Evolutionary conservation across 1,140 invertebrate genomes (phyloP), one percentile per base, ranked within the genome.

Genomic region (Paramacrobiotus metropolitanus): DNA sequence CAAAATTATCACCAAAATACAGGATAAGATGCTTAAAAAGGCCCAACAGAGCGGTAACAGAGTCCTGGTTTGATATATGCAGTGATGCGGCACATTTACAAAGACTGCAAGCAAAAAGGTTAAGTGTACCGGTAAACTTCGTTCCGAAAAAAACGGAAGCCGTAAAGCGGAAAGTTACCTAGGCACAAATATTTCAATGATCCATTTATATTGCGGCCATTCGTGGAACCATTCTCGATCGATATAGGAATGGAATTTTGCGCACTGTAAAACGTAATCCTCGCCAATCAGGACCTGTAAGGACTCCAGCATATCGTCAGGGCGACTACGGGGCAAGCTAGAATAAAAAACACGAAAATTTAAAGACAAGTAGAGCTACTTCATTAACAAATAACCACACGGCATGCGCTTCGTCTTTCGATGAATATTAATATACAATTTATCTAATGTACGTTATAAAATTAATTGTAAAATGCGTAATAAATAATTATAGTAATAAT

Each of bases 161-260:
- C 9, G 9, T 9, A 40, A 9, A n/a, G 9, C 34, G 34, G 9
- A n/a, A 40, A 40, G 15, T n/a, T 18, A 55, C 48, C 48, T 18
- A 9, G 48, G 48, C 9, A 55, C 24, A 55, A 55, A 55, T 4
- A 4, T 28, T 9, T 55, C 48, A 24, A 55, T 55, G 9, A 66
- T 59, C 20, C 45, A 59, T 29, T 66, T 63, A 15, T 59, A 29
- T 45, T 64, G 48, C 2, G 55, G 44, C 64, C 64, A 65, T 18
- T 59, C 40, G 2, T 62, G 40, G 21, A 62, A 60, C 62, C 62
- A 61, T 55, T 65, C 62, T 45, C 55, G 55, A 21, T 59, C 21
- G 24, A 65, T 44, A 44, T 65, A 65, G 2, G 48, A 30, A 44
- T 65, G 60, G 20, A 65, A 31, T 2, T 40, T 31, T 1, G 20